Evolutionary conservation across 2,888 invertebrate species (phyloP).

Genomic region (Tetragnatha montana): DNA sequence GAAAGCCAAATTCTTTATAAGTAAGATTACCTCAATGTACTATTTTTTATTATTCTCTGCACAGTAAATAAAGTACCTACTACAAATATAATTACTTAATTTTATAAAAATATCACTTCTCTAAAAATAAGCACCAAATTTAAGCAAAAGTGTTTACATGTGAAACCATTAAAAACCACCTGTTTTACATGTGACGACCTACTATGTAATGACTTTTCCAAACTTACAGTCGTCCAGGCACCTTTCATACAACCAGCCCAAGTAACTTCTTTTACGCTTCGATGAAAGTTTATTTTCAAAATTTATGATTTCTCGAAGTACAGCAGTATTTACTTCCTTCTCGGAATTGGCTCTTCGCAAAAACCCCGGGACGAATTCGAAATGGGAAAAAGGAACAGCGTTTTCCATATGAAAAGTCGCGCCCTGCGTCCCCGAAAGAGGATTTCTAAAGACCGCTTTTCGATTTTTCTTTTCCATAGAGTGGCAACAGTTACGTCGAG

Average conservation of each 20-base stretch:
- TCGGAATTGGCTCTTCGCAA: constrained; percentile 17
- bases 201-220: no score
- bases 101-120: no score
- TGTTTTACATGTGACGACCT: no score
- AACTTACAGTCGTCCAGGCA: no score
- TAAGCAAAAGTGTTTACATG: no score
- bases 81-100: no score
- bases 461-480: background rate
- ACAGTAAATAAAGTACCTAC: no score
- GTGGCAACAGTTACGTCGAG: constrained; percentile 8
- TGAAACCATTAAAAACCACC: no score
- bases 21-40: no score
- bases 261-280: background rate
- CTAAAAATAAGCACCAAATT: no score
- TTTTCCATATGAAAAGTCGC: background rate
- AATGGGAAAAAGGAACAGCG: background rate
- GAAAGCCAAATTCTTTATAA: no score
- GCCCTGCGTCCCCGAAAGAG: background rate
- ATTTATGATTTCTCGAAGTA: constrained; percentile 23
- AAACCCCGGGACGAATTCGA: background rate
- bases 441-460: background rate
- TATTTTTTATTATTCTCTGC: no score
- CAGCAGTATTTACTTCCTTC: constrained; percentile 17
- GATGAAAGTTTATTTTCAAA: constrained; percentile 35
- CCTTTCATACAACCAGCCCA: background rate